Base-by-base conservation (phyloP, 2,888 invertebrate genomes). In the Synanthedon andrenaeformis region DNA sequence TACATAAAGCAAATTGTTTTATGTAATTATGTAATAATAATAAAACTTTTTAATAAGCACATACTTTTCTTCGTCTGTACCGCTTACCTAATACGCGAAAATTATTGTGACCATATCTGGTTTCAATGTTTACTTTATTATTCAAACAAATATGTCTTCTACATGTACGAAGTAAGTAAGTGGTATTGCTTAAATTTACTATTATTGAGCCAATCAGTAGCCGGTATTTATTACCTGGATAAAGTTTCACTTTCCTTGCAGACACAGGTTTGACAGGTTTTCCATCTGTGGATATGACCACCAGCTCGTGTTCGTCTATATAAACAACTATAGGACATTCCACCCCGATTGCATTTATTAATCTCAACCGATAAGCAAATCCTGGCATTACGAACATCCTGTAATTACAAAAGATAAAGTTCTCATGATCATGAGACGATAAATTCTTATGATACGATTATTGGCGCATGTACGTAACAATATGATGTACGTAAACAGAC, bases 341-440 rank as follows among this genome's bases (percentile, higher is more conserved):
- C 3, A 89, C 69, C 12, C 89, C 88, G 23, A 89, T 79, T 2
- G 89, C 89, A 57, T 90, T 90, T 54, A 90, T 83, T 53, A 91
- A 61, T 48, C 91, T 82, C 57, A 91, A 76, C 53, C 90, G 76
- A 60, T 90, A 90, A 41, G 84, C 78, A 48, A 72, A 76, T n/a
- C 86, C 83, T 53, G 75, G 70, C 61, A 79, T 69, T 6, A 90
- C 80, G 53, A 84, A 82, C 45, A 82, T 60, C 59, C 88, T 88
- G 79, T 4, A 79, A 82, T 50, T 49, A 23, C 17, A 48, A 54
- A 45, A 28, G 53, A 17, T 14, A 28, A 35, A 12, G 6, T 12
- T n/a, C 14, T 19, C 11, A 52, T 17, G 13, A 4, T 52, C 4
- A 3, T 13, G 3, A n/a, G n/a, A 52, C 3, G n/a, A 49, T 28